Evolutionary conservation across 92 coral and sea anemone genomes (phyloP).

Genomic region (Siderastrea radians): DNA sequence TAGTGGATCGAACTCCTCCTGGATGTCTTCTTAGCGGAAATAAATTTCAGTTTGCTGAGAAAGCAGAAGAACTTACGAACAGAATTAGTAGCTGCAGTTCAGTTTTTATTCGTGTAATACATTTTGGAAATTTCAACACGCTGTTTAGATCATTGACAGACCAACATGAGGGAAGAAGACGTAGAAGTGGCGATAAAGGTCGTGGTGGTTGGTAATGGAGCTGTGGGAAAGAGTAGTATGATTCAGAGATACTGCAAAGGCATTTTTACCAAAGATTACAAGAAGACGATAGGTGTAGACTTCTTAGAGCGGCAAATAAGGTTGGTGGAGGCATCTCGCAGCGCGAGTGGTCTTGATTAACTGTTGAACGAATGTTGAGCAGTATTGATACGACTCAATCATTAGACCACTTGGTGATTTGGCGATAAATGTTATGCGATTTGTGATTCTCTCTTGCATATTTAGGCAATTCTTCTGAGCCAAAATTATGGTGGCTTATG

Average conservation of each 20-base stretch:
- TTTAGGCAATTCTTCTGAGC: constrained; percentile 21
- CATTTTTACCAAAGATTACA: constrained; percentile 98
- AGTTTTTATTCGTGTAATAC: background rate
- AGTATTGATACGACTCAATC: constrained; percentile 6
- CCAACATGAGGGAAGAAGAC: constrained; percentile 96
- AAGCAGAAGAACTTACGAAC: background rate
- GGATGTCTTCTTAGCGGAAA: constrained; percentile 28
- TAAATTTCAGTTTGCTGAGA: constrained; percentile 1
- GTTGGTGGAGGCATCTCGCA: constrained; percentile 37
- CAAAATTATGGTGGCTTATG: background rate
- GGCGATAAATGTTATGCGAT: constrained; percentile 32
- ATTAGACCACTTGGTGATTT: constrained; percentile 46
- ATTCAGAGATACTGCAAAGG: constrained; percentile 99
- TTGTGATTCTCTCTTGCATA: constrained; percentile 27
- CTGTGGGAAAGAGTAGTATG: constrained; percentile 99
- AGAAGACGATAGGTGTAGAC: constrained; percentile 99
- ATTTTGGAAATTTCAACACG: background rate
- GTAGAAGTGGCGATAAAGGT: constrained; percentile 99
- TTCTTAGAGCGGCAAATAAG: constrained; percentile 97
- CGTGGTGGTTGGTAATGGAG: constrained; percentile 99
- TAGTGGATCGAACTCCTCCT: background rate
- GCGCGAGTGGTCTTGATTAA: background rate
- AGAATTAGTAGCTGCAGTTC: background rate
- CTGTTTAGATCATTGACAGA: background rate
- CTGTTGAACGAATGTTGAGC: background rate